A percentile compares a stretch with the other conserved stretches of the same genome.
These are phyloP conservation scores for Sebastes glaucus DNA, from an alignment of 2,797 vertebrate species.

Conservation along the genomic window DNA sequence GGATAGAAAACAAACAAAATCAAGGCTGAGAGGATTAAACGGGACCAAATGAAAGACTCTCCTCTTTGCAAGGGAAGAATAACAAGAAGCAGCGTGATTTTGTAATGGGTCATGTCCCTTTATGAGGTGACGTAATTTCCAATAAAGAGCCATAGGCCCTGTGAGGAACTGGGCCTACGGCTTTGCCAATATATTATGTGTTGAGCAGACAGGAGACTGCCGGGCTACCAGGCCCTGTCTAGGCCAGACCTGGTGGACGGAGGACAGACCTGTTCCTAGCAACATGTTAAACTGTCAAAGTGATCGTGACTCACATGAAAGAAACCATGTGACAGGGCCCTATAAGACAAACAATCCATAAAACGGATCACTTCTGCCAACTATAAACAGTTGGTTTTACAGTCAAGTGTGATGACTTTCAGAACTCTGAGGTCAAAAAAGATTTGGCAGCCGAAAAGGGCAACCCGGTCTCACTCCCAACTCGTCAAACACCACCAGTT, in stretches of 20 bases:
- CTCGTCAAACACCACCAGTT: no score
- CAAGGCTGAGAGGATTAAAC: slow-evolving; percentile 16
- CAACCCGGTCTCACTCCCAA: neutral
- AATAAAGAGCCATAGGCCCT: slow-evolving; percentile 56
- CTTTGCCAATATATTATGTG: slow-evolving; percentile 35
- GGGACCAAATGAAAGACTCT: slow-evolving; percentile 4
- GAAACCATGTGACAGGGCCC: slow-evolving; percentile 48
- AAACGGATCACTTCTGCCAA: slow-evolving; percentile 42
- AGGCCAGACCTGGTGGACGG: slow-evolving; percentile 22
- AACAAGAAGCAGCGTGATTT: slow-evolving; percentile 53
- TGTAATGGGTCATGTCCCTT: slow-evolving; percentile 68
- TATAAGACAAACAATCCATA: slow-evolving; percentile 58
- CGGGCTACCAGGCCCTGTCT: slow-evolving; percentile 26
- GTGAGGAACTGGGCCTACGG: slow-evolving; percentile 5
- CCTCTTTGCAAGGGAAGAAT: slow-evolving; percentile 36
- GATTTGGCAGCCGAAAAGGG: slow-evolving; percentile 12
- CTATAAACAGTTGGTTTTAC: slow-evolving; percentile 50
- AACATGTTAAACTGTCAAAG: slow-evolving; percentile 59
- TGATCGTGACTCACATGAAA: slow-evolving; percentile 50
- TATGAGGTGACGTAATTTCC: slow-evolving; percentile 71
- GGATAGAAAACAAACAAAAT: slow-evolving; percentile 45
- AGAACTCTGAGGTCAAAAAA: slow-evolving; percentile 31
- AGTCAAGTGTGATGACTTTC: slow-evolving; percentile 35
- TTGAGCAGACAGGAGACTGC: slow-evolving; percentile 39
- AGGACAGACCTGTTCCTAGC: slow-evolving; percentile 41